Base-by-base conservation (phyloP, 2,797 vertebrate species). In the Oreortyx pictus region DNA sequence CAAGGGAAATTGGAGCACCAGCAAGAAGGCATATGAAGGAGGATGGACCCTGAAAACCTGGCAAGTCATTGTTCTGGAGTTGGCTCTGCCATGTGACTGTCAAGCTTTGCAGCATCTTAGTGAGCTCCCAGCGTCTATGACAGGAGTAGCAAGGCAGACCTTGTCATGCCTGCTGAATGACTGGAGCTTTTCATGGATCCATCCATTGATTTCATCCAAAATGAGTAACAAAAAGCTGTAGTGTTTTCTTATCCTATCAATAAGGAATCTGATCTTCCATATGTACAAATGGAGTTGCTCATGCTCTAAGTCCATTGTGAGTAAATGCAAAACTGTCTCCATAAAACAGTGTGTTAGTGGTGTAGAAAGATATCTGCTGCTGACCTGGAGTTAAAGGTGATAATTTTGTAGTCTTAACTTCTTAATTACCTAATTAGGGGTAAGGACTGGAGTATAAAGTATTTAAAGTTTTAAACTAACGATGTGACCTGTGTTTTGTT, bases 361-460 rank as follows among this genome's bases (percentile, higher is more conserved):
- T 74, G 13, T 23, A 35, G 47, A 66, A 77, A 76, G 27, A 50
- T 71, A 17, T 16, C 47, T 88, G 13, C 68, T 24, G 41, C 29
- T 71, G 65, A 60, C 20, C 44, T 80, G 72, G 25, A 61, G 12
- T 62, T 68, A 52, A n/a, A 49, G 13, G 24, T 59, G 23, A 60
- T 82, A 14, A 23, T 82, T 93, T 7, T 6, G 6, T 65, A 39
- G 17, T 82, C 22, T 76, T 70, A 60, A 35, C 7, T 93, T 66
- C n/a, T 23, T 66, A 79, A 25, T 8, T 61, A 68, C 31, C 35
- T 91, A 8, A 44, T 35, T 65, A 12, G 59, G 43, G 27, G 5
- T 57, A 57, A 70, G 66, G 88, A 66, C 9, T 47, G 54, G 22
- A 81, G 14, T 44, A 60, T 54, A 50, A 91, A 91, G n/a, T 89